These are phyloP conservation scores for Polyploca ridens DNA, from an alignment of 2,888 invertebrate genomes.

Conservation along the genomic window DNA sequence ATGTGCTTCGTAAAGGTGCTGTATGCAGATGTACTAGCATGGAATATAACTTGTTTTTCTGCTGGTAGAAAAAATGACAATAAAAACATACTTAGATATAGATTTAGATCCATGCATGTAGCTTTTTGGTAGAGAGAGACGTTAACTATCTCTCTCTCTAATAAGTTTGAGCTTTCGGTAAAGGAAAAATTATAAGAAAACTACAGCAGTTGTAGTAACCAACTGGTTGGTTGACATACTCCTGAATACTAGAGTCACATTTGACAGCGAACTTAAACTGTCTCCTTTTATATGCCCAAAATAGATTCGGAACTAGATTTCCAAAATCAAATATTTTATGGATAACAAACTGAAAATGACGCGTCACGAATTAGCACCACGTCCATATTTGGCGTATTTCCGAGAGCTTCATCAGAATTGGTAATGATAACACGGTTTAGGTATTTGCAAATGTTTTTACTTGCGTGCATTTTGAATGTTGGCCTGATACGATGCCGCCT, in stretches of 20 bases:
- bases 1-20: neutral
- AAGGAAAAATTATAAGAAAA: too few species aligned
- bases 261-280: neutral
- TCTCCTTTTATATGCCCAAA: neutral
- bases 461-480: slow-evolving; percentile 21
- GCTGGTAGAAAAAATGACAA: neutral
- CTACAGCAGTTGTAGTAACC: too few species aligned
- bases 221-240: too few species aligned
- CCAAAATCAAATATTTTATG: slow-evolving; percentile 42
- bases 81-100: neutral
- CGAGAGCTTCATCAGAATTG: slow-evolving; percentile 59
- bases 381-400: slow-evolving; percentile 18
- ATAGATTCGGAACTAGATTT: neutral
- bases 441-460: slow-evolving; percentile 47
- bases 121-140: too few species aligned
- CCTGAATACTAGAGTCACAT: too few species aligned
- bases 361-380: slow-evolving; percentile 3
- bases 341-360: slow-evolving; percentile 32
- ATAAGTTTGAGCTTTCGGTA: too few species aligned
- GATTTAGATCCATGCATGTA: too few species aligned
- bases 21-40: neutral
- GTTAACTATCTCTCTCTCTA: too few species aligned
- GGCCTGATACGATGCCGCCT: neutral
- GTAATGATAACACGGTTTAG: slow-evolving; percentile 57
- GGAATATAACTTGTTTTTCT: neutral